phyloP scores from a whole-genome alignment of 2,888 invertebrate species.

The Villa cingulata region DNA sequence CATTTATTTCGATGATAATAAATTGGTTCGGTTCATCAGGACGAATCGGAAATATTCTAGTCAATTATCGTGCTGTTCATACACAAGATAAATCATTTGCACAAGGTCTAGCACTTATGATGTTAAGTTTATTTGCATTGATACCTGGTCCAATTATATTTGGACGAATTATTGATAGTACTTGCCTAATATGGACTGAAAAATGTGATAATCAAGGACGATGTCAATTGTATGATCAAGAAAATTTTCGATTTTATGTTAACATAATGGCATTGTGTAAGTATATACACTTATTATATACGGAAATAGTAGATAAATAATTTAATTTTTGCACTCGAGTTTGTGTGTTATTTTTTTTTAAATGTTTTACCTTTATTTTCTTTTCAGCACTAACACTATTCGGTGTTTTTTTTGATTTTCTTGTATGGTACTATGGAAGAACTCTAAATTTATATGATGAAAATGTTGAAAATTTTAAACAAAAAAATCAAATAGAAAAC shows the following conservation, averaged over 20 bases:
- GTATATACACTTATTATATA: too few species aligned
- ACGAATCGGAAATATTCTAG: constrained; percentile 49
- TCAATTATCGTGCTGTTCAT: constrained; percentile 50
- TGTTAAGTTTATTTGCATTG: constrained; percentile 47
- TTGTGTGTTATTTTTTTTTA: neutral
- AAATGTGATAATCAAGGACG: constrained; percentile 48
- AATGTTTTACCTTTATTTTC: constrained; percentile 12
- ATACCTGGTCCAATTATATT: constrained; percentile 55
- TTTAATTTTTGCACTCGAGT: too few species aligned
- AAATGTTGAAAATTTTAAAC: too few species aligned
- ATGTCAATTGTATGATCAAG: constrained; percentile 52
- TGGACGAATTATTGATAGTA: constrained; percentile 50
- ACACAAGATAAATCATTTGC: constrained; percentile 50
- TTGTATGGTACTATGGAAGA: constrained; percentile 46
- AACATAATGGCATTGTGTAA: constrained; percentile 43
- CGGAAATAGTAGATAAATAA: too few species aligned
- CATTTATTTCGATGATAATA: constrained; percentile 39
- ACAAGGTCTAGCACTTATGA: constrained; percentile 46
- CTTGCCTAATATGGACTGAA: constrained; percentile 53
- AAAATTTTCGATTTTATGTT: constrained; percentile 42
- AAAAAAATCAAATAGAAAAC: too few species aligned
- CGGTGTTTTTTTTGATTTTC: constrained; percentile 44
- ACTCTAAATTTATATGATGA: constrained; percentile 45
- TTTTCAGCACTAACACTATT: constrained; percentile 41
- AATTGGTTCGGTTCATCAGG: constrained; percentile 51